phyloP scores from a whole-genome alignment of 2,888 invertebrate species.

The Hemistola chrysoprasaria region DNA sequence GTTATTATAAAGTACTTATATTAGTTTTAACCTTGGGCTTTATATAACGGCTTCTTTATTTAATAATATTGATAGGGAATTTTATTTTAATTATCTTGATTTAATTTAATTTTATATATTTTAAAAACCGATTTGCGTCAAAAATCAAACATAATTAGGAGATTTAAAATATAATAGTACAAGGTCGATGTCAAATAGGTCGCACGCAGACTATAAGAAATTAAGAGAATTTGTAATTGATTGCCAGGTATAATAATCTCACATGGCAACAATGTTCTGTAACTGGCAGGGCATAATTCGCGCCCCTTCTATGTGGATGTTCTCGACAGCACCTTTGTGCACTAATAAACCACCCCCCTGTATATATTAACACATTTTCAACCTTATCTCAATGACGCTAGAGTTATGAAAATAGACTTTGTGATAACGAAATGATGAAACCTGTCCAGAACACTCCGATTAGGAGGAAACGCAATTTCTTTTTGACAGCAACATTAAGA shows the following conservation, averaged over 20 bases:
- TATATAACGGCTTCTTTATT: too few relatives aligned
- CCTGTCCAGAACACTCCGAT: conserved; percentile 52
- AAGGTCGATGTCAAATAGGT: too few relatives aligned
- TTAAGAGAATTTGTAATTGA: too few relatives aligned
- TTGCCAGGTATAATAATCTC: conserved; percentile 49
- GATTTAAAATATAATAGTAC: too few relatives aligned
- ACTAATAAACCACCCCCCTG: conserved; percentile 47
- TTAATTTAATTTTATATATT: too few relatives aligned
- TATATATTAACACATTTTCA: conserved; percentile 3
- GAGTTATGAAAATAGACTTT: conserved; percentile 5
- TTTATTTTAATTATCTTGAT: too few relatives aligned
- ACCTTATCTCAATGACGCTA: conserved; percentile 11
- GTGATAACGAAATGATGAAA: conserved; percentile 44
- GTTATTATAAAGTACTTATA: too few relatives aligned
- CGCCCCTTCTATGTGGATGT: conserved; percentile 51
- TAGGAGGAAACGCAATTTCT: conserved; percentile 65
- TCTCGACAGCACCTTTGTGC: conserved; percentile 71
- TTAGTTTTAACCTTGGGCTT: too few relatives aligned
- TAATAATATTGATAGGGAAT: too few relatives aligned
- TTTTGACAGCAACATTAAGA: conserved; percentile 58
- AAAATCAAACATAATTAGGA: too few relatives aligned
- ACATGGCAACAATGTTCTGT: conserved; percentile 46
- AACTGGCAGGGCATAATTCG: conserved; percentile 72
- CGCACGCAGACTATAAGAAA: too few relatives aligned
- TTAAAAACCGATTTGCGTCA: too few relatives aligned